Evolutionary conservation across 2,888 invertebrate genomes (phyloP), one percentile per base, ranked within the genome.

Genomic region (Neoascia interrupta): DNA sequence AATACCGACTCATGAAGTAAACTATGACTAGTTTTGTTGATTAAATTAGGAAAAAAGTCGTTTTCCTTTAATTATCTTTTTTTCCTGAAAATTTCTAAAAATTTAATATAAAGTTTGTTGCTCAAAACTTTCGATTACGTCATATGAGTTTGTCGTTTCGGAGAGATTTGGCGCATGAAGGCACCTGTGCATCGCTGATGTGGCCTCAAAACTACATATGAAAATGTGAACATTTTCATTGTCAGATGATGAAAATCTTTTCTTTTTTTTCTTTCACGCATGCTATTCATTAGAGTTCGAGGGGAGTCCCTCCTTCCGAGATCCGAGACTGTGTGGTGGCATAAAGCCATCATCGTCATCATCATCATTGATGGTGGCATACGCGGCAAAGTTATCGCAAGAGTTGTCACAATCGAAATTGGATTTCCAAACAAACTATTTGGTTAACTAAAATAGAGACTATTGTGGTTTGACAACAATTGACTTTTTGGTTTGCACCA

Each of bases 401-500:
- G 26, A 47, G 47, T 49, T 61, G 61, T 10, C 61, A 61, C 49
- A 61, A 61, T 39, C 49, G 19, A 49, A 39, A 61, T 61, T 49
- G 26, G 19, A 61, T 61, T 49, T 49, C 28, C 61, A 49, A 61
- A 61, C n/a, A 56, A 41, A 5, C 1, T 26, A 26, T 26, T 26
- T 26, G 26, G 5, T 26, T 26, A 8, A 45, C 60, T 3, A 16
- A 60, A 47, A 60, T 36, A 26, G 36, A 16, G 47, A 28, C 47
- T 49, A 39, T 64, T 53, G 51, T 45, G n/a, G 41, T 64, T 26
- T 21, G 28, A 49, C 58, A 51, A 60, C 58, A 58, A 69, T 53
- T 39, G 37, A 15, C 11, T 26, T n/a, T 47, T 15, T 51, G n/a
- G 41, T 69, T 58, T 41, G 41, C n/a, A 36, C 15, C 15, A 49